Base-by-base conservation (phyloP, 2,113 vertebrate genomes). In the Zeus faber region DNA sequence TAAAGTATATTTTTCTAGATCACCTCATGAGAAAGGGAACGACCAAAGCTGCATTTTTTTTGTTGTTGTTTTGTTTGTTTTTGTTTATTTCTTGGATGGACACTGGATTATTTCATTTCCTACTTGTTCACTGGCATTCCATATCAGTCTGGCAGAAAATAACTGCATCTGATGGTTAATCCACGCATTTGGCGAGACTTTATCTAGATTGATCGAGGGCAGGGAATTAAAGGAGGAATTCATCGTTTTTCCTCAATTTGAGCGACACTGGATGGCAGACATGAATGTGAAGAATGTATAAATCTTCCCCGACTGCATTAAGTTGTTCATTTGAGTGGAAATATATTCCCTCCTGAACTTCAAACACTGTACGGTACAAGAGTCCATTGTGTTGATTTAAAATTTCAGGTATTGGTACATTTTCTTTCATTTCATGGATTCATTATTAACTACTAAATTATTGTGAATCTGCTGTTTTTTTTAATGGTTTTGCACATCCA, bases 191-290 rank as follows among this genome's bases (percentile, higher is more conserved):
- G n/a, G 23, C 44, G 27, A 17, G 27, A 17, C 17, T 37, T 33
- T 11, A 20, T 22, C 16, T 5, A 24, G 8, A 27, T 24, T 66
- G 53, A 81, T 66, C 26, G 58, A 52, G 47, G 69, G 63, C 78
- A 80, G 78, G 67, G 76, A 75, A 64, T 56, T 47, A 29, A 51
- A 14, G 25, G 37, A 61, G 5, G 21, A 25, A 21, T 33, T 23
- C 33, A 29, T 17, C 20, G 13, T 14, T 35, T 14, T 14, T 37
- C n/a, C n/a, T 37, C 3, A 56, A 23, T 23, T 79, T 74, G 49
- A 31, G 31, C 79, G 48, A 88, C 86, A 87, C 77, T 88, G 85
- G 82, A 86, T 74, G 58, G 65, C 77, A 68, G 65, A 66, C 67
- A 51, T 85, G 76, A 80, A 83, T 84, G 79, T 83, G 75, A 52